These are phyloP conservation scores for Pedionomus torquatus DNA, from an alignment of 2,113 vertebrate genomes.

Conservation along the genomic window DNA sequence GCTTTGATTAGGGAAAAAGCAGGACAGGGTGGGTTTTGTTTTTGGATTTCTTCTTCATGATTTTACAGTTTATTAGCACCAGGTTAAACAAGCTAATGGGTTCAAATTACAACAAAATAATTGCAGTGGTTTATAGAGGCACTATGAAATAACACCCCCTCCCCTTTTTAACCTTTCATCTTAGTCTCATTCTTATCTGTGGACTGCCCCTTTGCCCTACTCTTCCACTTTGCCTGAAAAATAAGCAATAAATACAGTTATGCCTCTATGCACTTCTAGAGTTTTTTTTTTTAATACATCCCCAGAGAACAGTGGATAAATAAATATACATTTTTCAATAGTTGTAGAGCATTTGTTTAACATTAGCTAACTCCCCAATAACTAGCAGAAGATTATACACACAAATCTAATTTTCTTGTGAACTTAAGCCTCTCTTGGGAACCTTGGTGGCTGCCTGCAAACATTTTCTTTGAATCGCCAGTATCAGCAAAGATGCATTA, in stretches of 20 bases:
- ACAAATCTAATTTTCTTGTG: constrained; percentile 47
- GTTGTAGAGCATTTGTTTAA: constrained; percentile 41
- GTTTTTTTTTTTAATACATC: background rate
- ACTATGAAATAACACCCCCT: background rate
- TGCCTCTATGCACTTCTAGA: background rate
- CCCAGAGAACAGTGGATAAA: constrained; percentile 11
- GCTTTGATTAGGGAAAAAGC: constrained; percentile 42
- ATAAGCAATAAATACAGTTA: constrained; percentile 34
- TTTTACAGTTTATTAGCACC: constrained; percentile 38
- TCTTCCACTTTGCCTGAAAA: constrained; percentile 20
- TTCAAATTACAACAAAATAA: constrained; percentile 47
- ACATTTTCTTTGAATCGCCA: background rate
- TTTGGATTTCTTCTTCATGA: background rate
- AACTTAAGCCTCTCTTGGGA: constrained; percentile 49
- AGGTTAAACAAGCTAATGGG: constrained; percentile 37
- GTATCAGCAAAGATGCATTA: constrained; percentile 8
- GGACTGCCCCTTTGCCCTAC: background rate
- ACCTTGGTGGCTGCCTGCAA: constrained; percentile 14
- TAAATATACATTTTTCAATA: constrained; percentile 19
- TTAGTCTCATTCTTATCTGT: constrained; percentile 34
- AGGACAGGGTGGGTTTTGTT: background rate
- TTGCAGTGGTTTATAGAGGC: background rate
- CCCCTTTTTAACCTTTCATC: constrained; percentile 28
- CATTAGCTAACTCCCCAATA: background rate
- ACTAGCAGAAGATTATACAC: constrained; percentile 16